Percentiles rank a stretch among this genome's conserved stretches.
These are phyloP conservation scores for Pygmarrhopalites habei DNA, from an alignment of 1,140 invertebrate genomes.

Conservation along the genomic window DNA sequence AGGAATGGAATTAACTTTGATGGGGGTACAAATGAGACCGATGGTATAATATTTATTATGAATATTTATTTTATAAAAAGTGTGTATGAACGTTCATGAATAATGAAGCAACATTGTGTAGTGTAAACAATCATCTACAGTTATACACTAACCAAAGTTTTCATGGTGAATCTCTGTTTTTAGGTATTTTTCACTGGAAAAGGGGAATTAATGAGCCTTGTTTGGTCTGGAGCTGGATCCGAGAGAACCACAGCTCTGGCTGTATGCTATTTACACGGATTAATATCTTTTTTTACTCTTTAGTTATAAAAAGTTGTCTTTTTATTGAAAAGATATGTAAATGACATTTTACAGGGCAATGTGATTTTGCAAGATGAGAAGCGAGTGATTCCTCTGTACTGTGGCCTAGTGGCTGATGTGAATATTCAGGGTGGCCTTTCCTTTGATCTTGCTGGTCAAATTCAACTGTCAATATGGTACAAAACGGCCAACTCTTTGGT, in stretches of 20 bases:
- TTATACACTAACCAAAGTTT: no score
- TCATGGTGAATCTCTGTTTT: no score
- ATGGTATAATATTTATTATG: no score
- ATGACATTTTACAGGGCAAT: slow-evolving; percentile 56
- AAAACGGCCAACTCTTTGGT: slow-evolving; percentile 75
- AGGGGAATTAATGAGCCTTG: slow-evolving; percentile 78
- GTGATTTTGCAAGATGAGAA: slow-evolving; percentile 65
- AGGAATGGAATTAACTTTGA: slow-evolving; percentile 72
- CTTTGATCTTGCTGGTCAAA: slow-evolving; percentile 72
- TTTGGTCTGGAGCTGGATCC: slow-evolving; percentile 76
- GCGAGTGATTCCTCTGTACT: slow-evolving; percentile 60
- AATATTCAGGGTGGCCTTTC: slow-evolving; percentile 64
- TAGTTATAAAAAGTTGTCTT: slow-evolving; percentile 1
- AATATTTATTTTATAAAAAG: no score
- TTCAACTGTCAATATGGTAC: slow-evolving; percentile 81
- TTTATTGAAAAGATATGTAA: no score
- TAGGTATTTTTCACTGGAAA: slow-evolving; percentile 79
- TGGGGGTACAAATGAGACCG: slow-evolving; percentile 69
- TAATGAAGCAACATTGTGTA: no score
- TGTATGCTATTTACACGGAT: no score
- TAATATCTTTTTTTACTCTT: slow-evolving; percentile 6
- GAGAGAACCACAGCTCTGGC: slow-evolving; percentile 75
- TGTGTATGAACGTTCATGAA: no score
- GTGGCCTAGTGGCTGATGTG: slow-evolving; percentile 65
- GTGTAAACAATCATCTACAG: no score